A percentile compares a stretch with the other conserved stretches of the same genome.
phyloP scores from a whole-genome alignment of 2,888 invertebrate species.

The Trissonchulus sp. region DNA sequence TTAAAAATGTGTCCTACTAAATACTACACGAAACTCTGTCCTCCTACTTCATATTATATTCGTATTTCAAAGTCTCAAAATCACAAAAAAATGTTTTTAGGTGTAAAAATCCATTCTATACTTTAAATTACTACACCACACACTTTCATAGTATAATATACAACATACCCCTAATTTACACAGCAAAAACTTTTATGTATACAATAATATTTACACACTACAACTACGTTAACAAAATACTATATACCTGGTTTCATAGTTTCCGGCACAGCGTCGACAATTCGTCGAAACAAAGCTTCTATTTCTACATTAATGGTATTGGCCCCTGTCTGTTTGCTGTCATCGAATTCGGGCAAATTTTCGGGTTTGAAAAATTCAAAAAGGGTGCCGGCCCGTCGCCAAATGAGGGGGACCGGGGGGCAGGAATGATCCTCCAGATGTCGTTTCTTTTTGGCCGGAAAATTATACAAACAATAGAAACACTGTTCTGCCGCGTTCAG shows the following conservation, averaged over 20 bases:
- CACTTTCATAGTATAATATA: no score
- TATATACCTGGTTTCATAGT: slow-evolving; percentile 26
- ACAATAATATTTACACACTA: no score
- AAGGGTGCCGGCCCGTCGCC: slow-evolving; percentile 21
- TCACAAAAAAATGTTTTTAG: no score
- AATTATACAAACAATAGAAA: slow-evolving; percentile 70
- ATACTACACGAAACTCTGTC: no score
- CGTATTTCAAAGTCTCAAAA: no score
- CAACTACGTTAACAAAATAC: no score
- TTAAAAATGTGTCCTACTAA: no score
- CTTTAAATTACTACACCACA: no score
- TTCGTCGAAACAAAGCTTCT: slow-evolving; percentile 34
- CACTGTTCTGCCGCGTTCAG: slow-evolving; percentile 76
- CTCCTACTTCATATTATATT: no score
- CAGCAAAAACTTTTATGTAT: no score
- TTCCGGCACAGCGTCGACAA: slow-evolving; percentile 30
- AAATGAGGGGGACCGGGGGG: slow-evolving; percentile 20
- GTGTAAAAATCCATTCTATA: no score
- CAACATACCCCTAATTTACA: slow-evolving; percentile 1
- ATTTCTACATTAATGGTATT: slow-evolving; percentile 29
- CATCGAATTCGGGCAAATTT: slow-evolving; percentile 33
- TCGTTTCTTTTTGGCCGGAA: slow-evolving; percentile 47
- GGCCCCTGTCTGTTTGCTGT: slow-evolving; percentile 9
- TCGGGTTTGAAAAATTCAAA: slow-evolving; percentile 32
- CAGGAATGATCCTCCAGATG: slow-evolving; percentile 23